Evolutionary conservation across 2,113 vertebrate genomes (phyloP).

Genomic region (Martes martes): DNA sequence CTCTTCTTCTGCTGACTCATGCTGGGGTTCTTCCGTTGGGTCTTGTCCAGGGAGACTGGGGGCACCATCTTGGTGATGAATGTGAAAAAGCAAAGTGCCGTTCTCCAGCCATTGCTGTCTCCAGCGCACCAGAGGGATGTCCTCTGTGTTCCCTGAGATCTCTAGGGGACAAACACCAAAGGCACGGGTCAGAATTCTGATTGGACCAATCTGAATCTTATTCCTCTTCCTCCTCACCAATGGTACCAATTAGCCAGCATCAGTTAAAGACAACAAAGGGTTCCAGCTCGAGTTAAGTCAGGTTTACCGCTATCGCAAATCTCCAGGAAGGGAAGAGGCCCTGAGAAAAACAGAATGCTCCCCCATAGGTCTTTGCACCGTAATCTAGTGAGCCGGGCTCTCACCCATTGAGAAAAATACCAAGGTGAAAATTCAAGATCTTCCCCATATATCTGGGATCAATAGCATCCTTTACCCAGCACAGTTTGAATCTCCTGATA

Average conservation of each 20-base stretch:
- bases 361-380: background rate
- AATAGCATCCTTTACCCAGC: background rate
- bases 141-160: slow-evolving; percentile 97
- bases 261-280: background rate
- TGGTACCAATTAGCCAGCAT: background rate
- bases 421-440: slow-evolving; percentile 50
- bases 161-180: slow-evolving; percentile 82
- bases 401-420: slow-evolving; percentile 43
- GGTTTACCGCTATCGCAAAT: background rate
- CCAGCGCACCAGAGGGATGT: slow-evolving; percentile 98
- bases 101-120: slow-evolving; percentile 99
- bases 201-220: background rate
- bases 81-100: slow-evolving; percentile 97
- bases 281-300: background rate
- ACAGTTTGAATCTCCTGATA: slow-evolving; percentile 45
- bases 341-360: background rate
- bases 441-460: slow-evolving; percentile 7
- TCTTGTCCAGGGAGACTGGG: slow-evolving; percentile 89
- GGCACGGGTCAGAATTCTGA: background rate
- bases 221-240: background rate
- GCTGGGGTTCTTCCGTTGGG: slow-evolving; percentile 91
- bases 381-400: background rate
- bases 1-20: slow-evolving; percentile 93
- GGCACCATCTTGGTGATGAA: slow-evolving; percentile 96
- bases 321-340: background rate